A percentile compares a stretch with the other conserved stretches of the same genome.
phyloP scores from a whole-genome alignment of 2,888 invertebrate genomes.

The Euclidia mi region DNA sequence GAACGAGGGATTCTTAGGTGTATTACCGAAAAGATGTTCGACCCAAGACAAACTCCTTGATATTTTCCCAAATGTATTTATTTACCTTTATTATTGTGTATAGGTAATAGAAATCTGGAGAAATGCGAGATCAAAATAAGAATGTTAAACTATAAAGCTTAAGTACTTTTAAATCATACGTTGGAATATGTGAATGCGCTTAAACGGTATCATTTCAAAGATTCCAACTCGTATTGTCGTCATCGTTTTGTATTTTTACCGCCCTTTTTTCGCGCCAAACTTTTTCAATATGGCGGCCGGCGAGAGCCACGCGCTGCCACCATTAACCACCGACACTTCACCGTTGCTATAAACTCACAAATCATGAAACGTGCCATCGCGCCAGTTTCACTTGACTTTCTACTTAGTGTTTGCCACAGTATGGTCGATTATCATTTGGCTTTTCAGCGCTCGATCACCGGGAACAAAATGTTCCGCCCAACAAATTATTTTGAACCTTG shows the following conservation, averaged over 20 bases:
- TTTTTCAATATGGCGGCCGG: constrained; percentile 89
- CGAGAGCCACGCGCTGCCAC: constrained; percentile 87
- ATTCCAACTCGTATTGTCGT: constrained; percentile 48
- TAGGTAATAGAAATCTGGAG: constrained; percentile 1
- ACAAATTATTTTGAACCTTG: constrained; percentile 86
- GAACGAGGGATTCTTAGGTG: constrained; percentile 81
- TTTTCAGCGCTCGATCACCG: constrained; percentile 66
- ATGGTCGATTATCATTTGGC: constrained; percentile 69
- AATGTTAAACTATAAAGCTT: not conserved
- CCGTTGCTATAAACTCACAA: constrained; percentile 90
- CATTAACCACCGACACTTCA: constrained; percentile 90
- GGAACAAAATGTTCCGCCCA: constrained; percentile 75
- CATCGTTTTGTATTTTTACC: constrained; percentile 67
- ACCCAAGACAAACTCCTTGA: constrained; percentile 63
- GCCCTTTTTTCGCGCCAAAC: constrained; percentile 86
- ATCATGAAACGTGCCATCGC: constrained; percentile 87
- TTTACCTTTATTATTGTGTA: constrained; percentile 39
- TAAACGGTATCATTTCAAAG: constrained; percentile 44
- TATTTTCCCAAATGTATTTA: constrained; percentile 56
- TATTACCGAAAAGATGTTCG: constrained; percentile 83
- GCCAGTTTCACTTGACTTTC: constrained; percentile 63
- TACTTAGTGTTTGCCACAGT: constrained; percentile 58
- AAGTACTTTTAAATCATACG: constrained; percentile 8
- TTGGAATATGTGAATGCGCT: constrained; percentile 10
- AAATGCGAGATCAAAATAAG: not conserved